Percentiles rank a stretch among this genome's conserved stretches.
Conservation (phyloP, 2,113 vertebrate species). For the Parus major region DNA sequence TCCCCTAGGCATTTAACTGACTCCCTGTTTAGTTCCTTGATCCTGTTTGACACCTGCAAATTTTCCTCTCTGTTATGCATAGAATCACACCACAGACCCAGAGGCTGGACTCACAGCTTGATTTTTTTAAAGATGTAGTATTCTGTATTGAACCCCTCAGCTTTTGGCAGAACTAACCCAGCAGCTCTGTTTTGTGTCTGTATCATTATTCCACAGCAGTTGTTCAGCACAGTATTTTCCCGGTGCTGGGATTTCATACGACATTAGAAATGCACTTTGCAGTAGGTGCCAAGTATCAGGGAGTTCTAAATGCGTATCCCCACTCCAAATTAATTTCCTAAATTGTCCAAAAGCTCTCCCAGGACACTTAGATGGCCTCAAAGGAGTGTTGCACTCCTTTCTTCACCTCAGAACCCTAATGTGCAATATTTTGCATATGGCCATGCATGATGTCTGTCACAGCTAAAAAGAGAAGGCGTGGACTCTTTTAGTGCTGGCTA, state of each 20-base stretch:
- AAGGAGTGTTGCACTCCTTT: not conserved
- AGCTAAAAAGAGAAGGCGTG: not conserved
- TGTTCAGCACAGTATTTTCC: not conserved
- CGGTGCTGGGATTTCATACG: not conserved
- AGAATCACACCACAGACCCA: not conserved
- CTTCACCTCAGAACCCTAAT: not conserved
- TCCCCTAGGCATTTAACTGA: not conserved
- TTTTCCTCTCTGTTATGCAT: not conserved
- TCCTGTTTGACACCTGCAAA: not conserved
- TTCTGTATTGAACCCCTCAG: not conserved
- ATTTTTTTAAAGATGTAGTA: conserved; percentile 1
- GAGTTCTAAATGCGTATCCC: not conserved
- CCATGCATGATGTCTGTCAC: not conserved
- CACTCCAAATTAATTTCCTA: not conserved
- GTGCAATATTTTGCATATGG: not conserved
- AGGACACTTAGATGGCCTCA: not conserved
- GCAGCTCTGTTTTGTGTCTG: not conserved
- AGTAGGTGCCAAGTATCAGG: not conserved
- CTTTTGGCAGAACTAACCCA: not conserved
- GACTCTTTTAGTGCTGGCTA: not conserved
- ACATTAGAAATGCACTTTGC: not conserved
- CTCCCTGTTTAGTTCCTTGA: not conserved
- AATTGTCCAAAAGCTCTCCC: not conserved
- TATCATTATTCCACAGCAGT: not conserved
- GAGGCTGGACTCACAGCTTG: not conserved